Percentiles rank a stretch among this genome's conserved stretches.
Conservation (phyloP, 2,888 invertebrate species). For the Latrodectus elegans region DNA sequence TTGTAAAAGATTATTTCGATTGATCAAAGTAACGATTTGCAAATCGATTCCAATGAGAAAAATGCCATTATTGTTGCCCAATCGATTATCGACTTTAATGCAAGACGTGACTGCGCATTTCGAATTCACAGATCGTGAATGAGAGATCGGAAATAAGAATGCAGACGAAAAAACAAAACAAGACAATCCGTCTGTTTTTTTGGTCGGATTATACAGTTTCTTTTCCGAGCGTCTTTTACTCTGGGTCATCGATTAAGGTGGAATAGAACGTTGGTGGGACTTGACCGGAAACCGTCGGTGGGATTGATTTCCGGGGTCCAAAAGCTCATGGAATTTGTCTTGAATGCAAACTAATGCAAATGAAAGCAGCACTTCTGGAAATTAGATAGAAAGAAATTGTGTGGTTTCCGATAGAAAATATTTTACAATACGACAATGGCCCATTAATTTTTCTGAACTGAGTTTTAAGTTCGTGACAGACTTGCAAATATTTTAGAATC, state of each 20-base stretch:
- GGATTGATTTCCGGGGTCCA: background rate
- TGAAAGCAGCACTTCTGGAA: background rate
- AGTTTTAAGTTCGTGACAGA: no score
- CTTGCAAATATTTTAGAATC: no score
- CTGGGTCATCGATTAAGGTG: constrained; percentile 1
- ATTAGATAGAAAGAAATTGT: no score
- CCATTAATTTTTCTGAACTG: no score
- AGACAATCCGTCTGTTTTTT: background rate
- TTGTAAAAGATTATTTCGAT: background rate
- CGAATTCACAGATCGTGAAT: constrained; percentile 31
- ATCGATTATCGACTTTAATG: constrained; percentile 22
- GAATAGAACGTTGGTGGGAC: background rate
- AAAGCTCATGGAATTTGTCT: background rate
- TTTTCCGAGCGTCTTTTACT: background rate
- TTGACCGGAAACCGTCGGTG: constrained; percentile 2
- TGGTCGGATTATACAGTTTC: background rate
- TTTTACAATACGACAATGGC: no score
- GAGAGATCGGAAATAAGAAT: constrained; percentile 25
- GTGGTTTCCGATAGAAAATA: no score
- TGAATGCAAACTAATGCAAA: background rate
- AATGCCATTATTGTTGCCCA: constrained; percentile 1
- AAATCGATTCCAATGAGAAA: background rate
- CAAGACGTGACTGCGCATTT: constrained; percentile 52
- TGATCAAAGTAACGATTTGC: background rate
- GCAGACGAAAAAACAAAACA: background rate